Percentiles rank a stretch among this genome's conserved stretches.
Conservation (phyloP, 2,113 vertebrate species). For the Brevimyrus niger region DNA sequence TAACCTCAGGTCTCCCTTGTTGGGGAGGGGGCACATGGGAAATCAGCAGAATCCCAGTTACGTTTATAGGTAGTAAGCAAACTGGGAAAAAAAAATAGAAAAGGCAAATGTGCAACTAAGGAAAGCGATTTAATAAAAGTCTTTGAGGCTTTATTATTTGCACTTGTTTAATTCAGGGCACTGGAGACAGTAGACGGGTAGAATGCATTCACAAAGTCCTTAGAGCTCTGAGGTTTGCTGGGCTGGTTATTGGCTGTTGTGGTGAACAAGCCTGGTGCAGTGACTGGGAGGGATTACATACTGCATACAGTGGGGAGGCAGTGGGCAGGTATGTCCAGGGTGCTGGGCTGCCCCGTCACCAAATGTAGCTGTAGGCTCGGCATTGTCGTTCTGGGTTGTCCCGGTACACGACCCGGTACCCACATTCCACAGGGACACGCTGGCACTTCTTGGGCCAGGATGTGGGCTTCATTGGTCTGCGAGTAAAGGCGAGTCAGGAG, state of each 20-base stretch:
- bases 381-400: constrained; percentile 40
- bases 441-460: constrained; percentile 50
- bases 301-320: not conserved
- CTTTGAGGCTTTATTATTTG: not conserved
- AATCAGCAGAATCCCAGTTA: not conserved
- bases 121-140: not conserved
- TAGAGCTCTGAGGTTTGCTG: not conserved
- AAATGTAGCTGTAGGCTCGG: constrained; percentile 53
- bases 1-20: not conserved
- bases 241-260: not conserved
- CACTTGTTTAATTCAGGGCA: not conserved
- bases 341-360: constrained; percentile 29
- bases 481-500: not conserved
- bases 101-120: not conserved
- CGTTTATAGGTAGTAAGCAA: not conserved
- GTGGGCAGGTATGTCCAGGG: not conserved
- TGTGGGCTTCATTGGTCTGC: constrained; percentile 48
- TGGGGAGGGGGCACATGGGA: not conserved
- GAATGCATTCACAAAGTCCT: not conserved
- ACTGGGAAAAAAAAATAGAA: not conserved
- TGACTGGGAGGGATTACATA: not conserved
- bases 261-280: not conserved
- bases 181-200: not conserved
- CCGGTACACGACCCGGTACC: constrained; percentile 45
- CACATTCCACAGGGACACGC: constrained; percentile 36